Conservation (phyloP, 2,113 vertebrate genomes). For the Zosterops borbonicus region DNA sequence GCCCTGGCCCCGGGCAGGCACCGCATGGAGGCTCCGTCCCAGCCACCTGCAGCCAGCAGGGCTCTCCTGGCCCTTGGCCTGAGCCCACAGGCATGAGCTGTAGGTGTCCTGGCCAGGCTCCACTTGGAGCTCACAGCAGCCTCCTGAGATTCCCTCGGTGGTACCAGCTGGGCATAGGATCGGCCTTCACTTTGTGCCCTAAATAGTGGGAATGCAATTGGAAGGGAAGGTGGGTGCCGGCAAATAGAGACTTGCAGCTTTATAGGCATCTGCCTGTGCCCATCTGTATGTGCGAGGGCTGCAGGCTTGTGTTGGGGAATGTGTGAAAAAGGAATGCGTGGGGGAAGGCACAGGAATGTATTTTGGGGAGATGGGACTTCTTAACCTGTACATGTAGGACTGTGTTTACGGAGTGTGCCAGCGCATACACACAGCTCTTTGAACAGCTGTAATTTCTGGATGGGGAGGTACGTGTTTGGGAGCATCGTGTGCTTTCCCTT, state of each 20-base stretch:
- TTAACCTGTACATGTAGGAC: background rate
- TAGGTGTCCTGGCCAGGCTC: slow-evolving; percentile 37
- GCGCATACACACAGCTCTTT: background rate
- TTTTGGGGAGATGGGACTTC: background rate
- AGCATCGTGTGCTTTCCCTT: background rate
- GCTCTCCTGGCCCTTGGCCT: background rate
- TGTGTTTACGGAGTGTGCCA: background rate
- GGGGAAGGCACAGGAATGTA: background rate
- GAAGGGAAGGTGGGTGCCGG: slow-evolving; percentile 32
- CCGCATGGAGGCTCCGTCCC: background rate
- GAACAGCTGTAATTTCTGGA: background rate
- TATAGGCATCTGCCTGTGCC: background rate
- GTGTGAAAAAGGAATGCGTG: background rate
- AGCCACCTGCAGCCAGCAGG: background rate
- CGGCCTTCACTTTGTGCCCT: slow-evolving; percentile 11
- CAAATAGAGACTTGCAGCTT: background rate
- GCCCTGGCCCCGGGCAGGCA: background rate
- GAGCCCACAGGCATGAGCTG: background rate
- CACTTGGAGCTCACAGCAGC: slow-evolving; percentile 17
- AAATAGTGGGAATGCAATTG: background rate
- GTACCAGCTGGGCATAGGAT: background rate
- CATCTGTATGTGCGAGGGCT: background rate
- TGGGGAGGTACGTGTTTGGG: background rate
- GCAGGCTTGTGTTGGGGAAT: background rate
- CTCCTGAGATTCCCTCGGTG: background rate